These are phyloP conservation scores for Microtus richardsoni DNA, from an alignment of 2,113 vertebrate genomes.

Conservation along the genomic window DNA sequence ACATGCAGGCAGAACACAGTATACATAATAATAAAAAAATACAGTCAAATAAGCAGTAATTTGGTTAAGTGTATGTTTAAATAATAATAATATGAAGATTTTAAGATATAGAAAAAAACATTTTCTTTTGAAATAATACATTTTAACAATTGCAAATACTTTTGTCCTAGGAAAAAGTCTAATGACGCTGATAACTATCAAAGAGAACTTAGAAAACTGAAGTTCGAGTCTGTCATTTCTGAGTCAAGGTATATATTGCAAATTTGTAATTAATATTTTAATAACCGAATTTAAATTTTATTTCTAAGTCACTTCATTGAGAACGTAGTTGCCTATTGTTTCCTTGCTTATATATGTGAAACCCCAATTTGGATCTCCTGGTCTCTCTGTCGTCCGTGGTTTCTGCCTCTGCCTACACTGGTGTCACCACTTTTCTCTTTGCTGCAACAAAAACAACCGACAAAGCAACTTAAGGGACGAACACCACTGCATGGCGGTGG, in stretches of 20 bases:
- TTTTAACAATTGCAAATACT: constrained; percentile 25
- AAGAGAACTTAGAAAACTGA: constrained; percentile 86
- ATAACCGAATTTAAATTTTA: constrained; percentile 45
- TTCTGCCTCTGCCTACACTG: not conserved
- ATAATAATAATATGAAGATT: constrained; percentile 35
- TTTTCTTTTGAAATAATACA: not conserved
- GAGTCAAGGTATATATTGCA: constrained; percentile 87
- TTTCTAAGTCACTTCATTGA: constrained; percentile 42
- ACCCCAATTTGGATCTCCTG: not conserved
- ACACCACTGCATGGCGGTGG: not conserved
- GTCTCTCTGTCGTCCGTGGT: not conserved
- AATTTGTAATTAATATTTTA: constrained; percentile 33
- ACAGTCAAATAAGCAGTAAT: not conserved
- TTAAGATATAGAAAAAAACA: constrained; percentile 37
- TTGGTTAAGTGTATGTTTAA: constrained; percentile 16
- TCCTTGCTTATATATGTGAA: not conserved
- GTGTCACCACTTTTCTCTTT: not conserved
- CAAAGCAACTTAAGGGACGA: not conserved
- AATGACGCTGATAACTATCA: constrained; percentile 87
- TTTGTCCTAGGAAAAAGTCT: constrained; percentile 88
- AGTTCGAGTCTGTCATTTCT: constrained; percentile 85
- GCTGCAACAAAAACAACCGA: not conserved
- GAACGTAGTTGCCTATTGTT: not conserved
- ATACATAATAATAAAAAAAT: too few relatives aligned
- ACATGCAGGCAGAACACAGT: too few relatives aligned